Evolutionary conservation across 2,113 vertebrate genomes (phyloP).

Genomic region (Colaptes auratus): DNA sequence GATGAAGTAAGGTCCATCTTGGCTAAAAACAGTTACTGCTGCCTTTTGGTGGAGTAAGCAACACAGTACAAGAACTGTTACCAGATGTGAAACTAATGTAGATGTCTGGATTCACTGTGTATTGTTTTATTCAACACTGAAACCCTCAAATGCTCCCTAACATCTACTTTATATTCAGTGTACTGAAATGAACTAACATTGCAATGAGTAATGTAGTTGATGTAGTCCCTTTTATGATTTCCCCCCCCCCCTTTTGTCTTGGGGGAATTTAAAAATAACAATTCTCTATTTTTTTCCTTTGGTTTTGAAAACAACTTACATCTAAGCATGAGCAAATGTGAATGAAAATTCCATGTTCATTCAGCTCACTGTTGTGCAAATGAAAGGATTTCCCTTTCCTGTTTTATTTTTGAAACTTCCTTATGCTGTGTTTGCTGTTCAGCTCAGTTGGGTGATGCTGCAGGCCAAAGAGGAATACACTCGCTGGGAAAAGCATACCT

Average conservation of each 20-base stretch:
- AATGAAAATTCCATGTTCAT: not conserved
- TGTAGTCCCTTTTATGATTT: not conserved
- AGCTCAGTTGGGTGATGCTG: not conserved
- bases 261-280: not conserved
- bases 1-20: slow-evolving; percentile 8
- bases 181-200: not conserved
- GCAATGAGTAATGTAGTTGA: not conserved
- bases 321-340: not conserved
- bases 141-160: not conserved
- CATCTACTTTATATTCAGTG: not conserved
- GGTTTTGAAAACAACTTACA: not conserved
- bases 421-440: not conserved
- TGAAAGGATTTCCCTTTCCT: slow-evolving; percentile 48
- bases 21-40: slow-evolving; percentile 34
- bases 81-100: not conserved
- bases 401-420: slow-evolving; percentile 43
- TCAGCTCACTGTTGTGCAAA: slow-evolving; percentile 6
- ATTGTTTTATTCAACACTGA: not conserved
- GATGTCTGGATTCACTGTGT: not conserved
- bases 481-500: not conserved
- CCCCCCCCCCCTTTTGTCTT: not conserved
- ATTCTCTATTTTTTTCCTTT: not conserved
- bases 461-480: not conserved
- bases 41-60: slow-evolving; percentile 25
- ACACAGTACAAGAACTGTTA: not conserved